These are phyloP conservation scores for Furcifer pardalis DNA, from an alignment of 2,797 vertebrate species.

Conservation along the genomic window DNA sequence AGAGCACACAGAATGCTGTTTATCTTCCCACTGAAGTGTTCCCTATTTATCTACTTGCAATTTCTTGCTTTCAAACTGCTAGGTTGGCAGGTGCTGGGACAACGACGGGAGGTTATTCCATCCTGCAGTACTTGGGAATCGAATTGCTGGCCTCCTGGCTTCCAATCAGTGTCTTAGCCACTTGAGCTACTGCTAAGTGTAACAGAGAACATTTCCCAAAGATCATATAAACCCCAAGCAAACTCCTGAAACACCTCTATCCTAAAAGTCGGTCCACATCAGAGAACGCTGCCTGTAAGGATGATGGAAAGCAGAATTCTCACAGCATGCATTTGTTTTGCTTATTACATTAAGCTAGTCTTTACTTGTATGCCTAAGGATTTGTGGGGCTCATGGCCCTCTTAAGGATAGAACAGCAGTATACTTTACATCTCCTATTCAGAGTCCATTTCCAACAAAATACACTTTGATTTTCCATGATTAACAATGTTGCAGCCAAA, in stretches of 20 bases:
- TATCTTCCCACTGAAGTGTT: too few species aligned
- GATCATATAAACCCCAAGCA: background rate
- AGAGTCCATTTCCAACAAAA: background rate
- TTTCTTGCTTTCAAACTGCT: too few species aligned
- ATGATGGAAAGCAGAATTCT: background rate
- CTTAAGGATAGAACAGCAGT: background rate
- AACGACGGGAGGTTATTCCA: too few species aligned
- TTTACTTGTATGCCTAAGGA: background rate
- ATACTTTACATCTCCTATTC: background rate
- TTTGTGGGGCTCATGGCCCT: background rate
- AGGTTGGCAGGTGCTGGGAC: too few species aligned
- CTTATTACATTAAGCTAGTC: background rate
- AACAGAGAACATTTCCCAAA: background rate
- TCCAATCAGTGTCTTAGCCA: too few species aligned
- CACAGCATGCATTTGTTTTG: background rate
- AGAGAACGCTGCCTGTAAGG: background rate
- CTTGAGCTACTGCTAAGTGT: background rate
- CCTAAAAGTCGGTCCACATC: background rate
- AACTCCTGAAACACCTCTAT: background rate
- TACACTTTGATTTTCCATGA: background rate
- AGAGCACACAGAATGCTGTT: too few species aligned
- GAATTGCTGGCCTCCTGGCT: too few species aligned
- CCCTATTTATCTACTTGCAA: too few species aligned
- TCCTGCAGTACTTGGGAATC: too few species aligned
- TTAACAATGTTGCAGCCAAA: background rate